These are phyloP conservation scores for Heterodera schachtii DNA, from an alignment of 1,140 invertebrate species.

Conservation along the genomic window DNA sequence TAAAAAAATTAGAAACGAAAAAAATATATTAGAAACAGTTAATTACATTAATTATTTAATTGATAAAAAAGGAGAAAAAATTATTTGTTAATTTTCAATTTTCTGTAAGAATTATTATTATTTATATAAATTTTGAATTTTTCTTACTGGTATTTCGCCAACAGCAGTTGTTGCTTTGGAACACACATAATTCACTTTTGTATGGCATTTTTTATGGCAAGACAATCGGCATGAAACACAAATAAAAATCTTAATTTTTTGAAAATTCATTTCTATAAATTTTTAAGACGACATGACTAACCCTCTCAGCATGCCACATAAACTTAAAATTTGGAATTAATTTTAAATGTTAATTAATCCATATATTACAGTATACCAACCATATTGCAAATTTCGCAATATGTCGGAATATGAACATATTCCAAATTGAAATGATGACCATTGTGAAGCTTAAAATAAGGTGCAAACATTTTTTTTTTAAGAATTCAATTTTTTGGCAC, in stretches of 20 bases:
- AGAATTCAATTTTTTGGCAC: conserved; percentile 39
- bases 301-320: conserved; percentile 86
- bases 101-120: not conserved
- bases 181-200: conserved; percentile 71
- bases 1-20: no score
- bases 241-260: conserved; percentile 74
- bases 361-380: not conserved
- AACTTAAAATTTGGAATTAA: conserved; percentile 73
- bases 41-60: no score
- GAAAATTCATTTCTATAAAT: no score
- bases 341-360: not conserved
- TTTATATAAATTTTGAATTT: conserved; percentile 10
- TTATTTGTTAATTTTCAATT: no score
- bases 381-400: conserved; percentile 82
- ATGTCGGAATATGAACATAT: conserved; percentile 89
- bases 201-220: conserved; percentile 90
- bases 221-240: conserved; percentile 87
- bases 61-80: no score
- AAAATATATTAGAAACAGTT: no score
- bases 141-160: conserved; percentile 36
- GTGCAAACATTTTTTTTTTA: not conserved
- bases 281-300: not conserved
- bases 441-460: conserved; percentile 66
- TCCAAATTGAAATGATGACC: conserved; percentile 84
- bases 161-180: conserved; percentile 61